These are phyloP conservation scores for Eulemur coronatus DNA, from an alignment of 2,797 vertebrate species.

Conservation along the genomic window DNA sequence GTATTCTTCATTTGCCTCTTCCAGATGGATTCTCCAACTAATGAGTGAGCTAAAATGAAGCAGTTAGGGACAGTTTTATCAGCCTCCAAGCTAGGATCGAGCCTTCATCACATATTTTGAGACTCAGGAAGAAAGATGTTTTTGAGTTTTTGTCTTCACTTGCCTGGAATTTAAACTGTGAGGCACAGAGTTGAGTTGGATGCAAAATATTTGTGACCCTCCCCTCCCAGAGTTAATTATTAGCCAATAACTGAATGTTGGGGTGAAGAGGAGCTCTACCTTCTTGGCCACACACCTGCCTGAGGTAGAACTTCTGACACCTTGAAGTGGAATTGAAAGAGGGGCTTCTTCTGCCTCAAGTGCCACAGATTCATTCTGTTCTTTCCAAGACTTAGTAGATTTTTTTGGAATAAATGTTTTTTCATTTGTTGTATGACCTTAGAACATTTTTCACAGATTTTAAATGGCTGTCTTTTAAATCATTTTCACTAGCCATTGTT, in stretches of 20 bases:
- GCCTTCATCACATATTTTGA: background rate
- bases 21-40: background rate
- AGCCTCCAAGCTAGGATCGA: background rate
- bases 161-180: background rate
- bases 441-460: background rate
- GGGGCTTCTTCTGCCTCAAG: background rate
- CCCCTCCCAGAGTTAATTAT: background rate
- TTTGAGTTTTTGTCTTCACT: background rate
- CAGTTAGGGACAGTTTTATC: background rate
- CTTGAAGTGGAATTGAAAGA: background rate
- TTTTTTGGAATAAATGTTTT: background rate
- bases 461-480: background rate
- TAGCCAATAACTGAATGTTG: background rate
- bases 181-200: background rate
- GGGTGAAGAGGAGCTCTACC: background rate
- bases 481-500: background rate
- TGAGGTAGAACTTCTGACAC: background rate
- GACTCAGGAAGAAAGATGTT: background rate
- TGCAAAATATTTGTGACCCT: background rate
- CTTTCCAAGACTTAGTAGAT: background rate
- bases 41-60: background rate
- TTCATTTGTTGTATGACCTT: background rate
- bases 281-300: background rate
- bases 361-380: background rate
- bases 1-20: background rate